phyloP scores from a whole-genome alignment of 1,140 invertebrate species.

The Drosophila lini region DNA sequence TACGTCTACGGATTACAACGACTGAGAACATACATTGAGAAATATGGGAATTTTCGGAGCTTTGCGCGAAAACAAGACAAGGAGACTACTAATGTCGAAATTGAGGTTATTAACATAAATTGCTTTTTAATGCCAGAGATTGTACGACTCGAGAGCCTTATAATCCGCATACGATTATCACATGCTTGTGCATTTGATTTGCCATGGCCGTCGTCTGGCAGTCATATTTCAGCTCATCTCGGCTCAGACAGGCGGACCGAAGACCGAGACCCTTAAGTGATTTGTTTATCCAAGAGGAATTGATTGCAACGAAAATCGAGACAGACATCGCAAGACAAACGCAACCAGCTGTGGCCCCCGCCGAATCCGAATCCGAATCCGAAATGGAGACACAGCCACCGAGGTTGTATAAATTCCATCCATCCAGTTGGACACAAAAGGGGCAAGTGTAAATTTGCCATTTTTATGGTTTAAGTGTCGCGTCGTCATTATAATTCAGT shows the following conservation, averaged over 20 bases:
- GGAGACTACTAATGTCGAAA: conserved; percentile 15
- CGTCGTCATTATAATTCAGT: conserved; percentile 64
- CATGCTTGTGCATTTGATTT: conserved; percentile 45
- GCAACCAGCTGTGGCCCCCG: conserved; percentile 42
- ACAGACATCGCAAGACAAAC: conserved; percentile 31
- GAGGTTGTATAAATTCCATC: conserved; percentile 41
- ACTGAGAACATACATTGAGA: conserved; percentile 1
- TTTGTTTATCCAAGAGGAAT: conserved; percentile 69
- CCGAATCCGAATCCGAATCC: conserved; percentile 23
- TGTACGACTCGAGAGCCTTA: conserved; percentile 23
- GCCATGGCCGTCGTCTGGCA: conserved; percentile 22
- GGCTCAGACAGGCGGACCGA: conserved; percentile 5
- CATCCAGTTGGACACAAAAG: conserved; percentile 23
- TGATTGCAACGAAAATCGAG: conserved; percentile 46
- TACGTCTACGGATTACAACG: conserved; percentile 25
- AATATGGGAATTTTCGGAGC: conserved; percentile 4
- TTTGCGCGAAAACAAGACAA: conserved; percentile 12
- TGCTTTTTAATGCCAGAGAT: conserved; percentile 44
- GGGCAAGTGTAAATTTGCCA: conserved; percentile 59
- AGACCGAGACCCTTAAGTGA: conserved; percentile 36
- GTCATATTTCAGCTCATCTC: conserved; percentile 34
- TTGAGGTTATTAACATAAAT: conserved; percentile 47
- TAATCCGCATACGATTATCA: conserved; percentile 43
- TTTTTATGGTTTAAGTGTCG: conserved; percentile 59
- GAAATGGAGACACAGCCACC: conserved; percentile 3